Evolutionary conservation across 2,888 invertebrate species (phyloP), one percentile per base, ranked within the genome.

Genomic region (Rhingia rostrata): DNA sequence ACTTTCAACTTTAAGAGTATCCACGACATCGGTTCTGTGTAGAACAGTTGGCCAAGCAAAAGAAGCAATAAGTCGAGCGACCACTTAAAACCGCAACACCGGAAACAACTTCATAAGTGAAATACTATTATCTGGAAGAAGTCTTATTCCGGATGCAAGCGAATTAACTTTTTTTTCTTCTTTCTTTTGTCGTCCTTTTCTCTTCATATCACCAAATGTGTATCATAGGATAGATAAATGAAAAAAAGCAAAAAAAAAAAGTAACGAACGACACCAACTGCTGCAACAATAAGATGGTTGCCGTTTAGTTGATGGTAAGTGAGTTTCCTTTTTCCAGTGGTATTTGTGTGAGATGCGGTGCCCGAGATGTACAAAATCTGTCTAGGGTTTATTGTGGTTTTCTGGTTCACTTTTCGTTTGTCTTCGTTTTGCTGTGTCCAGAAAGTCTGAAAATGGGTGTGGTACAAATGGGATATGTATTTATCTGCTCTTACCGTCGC

Each of bases 381-480:
- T 70, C 51, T 37, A 33, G 58, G 64, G 64, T 64, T 75, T 81
- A 67, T 75, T 75, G 69, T 58, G 75, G 69, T 64, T 51, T 56
- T 35, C 45, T 61, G n/a, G 45, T 33, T 47, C 35, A 51, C 67
- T 4, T 22, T 9, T 35, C 64, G 4, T 12, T 66, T 64, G 10
- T 66, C 12, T 12, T 37, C n/a, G 0, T 39, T 32, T n/a, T 78
- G 5, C 7, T 58, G 30, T 51, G 45, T 53, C 33, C 32, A 47
- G 10, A 32, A n/a, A 30, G 30, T 37, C 60, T 67, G 51, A 37
- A 9, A 56, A 49, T 32, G 69, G 67, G 61, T 60, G 77, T 77
- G 69, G 69, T 69, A 12, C 5, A 39, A 49, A 47, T 49, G 22
- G 35, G 33, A 56, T 39, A 49, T 39, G 30, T 14, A 37, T 35